Conservation (phyloP, 92 coral and sea anemone genomes). For the Parazoanthus darwini region DNA sequence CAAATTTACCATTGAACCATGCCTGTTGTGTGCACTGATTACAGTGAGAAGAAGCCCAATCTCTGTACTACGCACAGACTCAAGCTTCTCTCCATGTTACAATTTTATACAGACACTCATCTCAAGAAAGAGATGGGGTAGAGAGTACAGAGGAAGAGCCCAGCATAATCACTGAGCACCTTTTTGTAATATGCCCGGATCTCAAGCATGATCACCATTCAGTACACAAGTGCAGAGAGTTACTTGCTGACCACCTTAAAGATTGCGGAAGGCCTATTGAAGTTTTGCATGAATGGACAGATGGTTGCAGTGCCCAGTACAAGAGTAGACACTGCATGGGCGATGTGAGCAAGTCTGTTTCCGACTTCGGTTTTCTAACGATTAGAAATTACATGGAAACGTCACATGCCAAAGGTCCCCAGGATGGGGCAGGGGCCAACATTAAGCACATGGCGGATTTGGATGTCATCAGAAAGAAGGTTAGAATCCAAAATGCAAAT, state of each 20-base stretch:
- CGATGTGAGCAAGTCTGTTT: background rate
- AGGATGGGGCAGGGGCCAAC: background rate
- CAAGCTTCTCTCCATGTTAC: constrained; percentile 70
- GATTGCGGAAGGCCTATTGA: too few relatives aligned
- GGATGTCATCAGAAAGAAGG: background rate
- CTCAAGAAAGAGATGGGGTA: constrained; percentile 19
- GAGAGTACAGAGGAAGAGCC: constrained; percentile 33
- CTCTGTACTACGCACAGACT: constrained; percentile 37
- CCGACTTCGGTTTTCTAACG: background rate
- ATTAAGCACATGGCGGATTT: background rate
- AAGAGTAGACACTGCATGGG: background rate
- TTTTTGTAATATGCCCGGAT: too few relatives aligned
- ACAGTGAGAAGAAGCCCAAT: constrained; percentile 44
- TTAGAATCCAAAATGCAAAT: constrained; percentile 29
- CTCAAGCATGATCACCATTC: too few relatives aligned
- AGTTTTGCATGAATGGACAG: constrained; percentile 51
- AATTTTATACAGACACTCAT: constrained; percentile 50
- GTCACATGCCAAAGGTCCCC: constrained; percentile 7
- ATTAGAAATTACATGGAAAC: background rate
- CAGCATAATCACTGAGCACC: too few relatives aligned
- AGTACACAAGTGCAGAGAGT: too few relatives aligned
- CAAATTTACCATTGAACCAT: constrained; percentile 47
- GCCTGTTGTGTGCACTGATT: constrained; percentile 46
- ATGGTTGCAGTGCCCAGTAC: constrained; percentile 53
- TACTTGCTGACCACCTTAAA: too few relatives aligned